These are phyloP conservation scores for Cephus rjabovi DNA, from an alignment of 2,888 invertebrate genomes.

Conservation along the genomic window DNA sequence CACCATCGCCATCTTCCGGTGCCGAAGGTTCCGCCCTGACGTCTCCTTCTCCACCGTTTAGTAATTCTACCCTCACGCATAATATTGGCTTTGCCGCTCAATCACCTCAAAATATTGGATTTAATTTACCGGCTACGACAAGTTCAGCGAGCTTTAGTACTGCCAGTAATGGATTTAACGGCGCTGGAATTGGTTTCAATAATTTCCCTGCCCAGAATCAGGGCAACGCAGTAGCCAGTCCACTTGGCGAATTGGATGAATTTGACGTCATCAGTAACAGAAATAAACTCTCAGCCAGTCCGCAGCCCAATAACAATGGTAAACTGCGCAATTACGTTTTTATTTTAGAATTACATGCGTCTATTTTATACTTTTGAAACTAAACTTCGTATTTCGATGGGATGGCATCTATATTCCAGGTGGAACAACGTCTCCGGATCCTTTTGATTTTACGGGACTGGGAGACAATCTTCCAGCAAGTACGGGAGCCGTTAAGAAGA, in stretches of 20 bases:
- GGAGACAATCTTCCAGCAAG: constrained; percentile 70
- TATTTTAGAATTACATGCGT: constrained; percentile 18
- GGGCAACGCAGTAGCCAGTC: constrained; percentile 53
- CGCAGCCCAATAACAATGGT: constrained; percentile 60
- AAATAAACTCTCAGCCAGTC: constrained; percentile 67
- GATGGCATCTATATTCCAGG: constrained; percentile 39
- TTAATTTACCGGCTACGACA: constrained; percentile 49
- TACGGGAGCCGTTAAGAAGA: constrained; percentile 81
- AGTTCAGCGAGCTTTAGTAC: constrained; percentile 37
- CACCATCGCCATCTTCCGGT: constrained; percentile 59
- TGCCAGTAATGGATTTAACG: constrained; percentile 60
- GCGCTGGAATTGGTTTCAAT: constrained; percentile 50
- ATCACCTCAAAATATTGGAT: constrained; percentile 57
- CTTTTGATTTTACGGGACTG: constrained; percentile 77
- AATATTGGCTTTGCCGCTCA: constrained; percentile 52
- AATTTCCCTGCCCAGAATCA: constrained; percentile 51
- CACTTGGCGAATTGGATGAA: constrained; percentile 83
- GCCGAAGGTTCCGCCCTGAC: constrained; percentile 37
- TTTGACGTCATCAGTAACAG: constrained; percentile 89
- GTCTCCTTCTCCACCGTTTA: constrained; percentile 46
- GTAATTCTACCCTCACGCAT: constrained; percentile 46
- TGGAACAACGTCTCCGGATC: constrained; percentile 70
- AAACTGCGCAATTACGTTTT: constrained; percentile 19
- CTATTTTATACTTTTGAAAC: constrained; percentile 7
- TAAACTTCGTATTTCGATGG: not conserved